Evolutionary conservation across 2,797 vertebrate species (phyloP).

Genomic region (Microctenopoma stevenorrisi): DNA sequence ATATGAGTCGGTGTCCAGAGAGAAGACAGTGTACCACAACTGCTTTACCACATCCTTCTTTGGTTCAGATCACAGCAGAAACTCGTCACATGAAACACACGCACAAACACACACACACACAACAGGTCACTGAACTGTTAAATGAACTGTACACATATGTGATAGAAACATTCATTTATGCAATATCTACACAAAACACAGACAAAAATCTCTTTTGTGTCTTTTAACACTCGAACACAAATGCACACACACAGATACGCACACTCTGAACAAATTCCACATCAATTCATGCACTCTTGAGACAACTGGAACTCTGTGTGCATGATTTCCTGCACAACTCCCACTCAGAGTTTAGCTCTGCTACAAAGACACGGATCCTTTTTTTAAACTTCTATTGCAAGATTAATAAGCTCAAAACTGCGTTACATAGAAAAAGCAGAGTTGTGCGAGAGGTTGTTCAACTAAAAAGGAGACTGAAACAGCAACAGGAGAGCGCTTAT

Average conservation of each 20-base stretch:
- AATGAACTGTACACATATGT: constrained; percentile 52
- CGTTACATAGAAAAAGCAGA: constrained; percentile 66
- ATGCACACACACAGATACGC: constrained; percentile 28
- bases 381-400: constrained; percentile 42
- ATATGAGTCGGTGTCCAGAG: constrained; percentile 58
- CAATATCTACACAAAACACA: constrained; percentile 54
- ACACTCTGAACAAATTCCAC: constrained; percentile 63
- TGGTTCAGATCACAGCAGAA: constrained; percentile 52
- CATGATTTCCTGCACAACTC: constrained; percentile 67
- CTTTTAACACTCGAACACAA: constrained; percentile 44
- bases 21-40: constrained; percentile 38
- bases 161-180: constrained; percentile 55
- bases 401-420: constrained; percentile 69
- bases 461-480: constrained; percentile 32
- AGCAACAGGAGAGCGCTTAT: constrained; percentile 35
- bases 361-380: constrained; percentile 60
- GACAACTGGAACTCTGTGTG: constrained; percentile 69
- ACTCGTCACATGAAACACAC: constrained; percentile 34
- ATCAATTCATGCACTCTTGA: constrained; percentile 69
- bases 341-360: constrained; percentile 59
- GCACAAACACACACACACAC: constrained; percentile 24
- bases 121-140: constrained; percentile 54
- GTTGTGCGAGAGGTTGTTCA: constrained; percentile 23
- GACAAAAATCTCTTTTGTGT: constrained; percentile 41
- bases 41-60: constrained; percentile 59